Percentiles rank a stretch among this genome's conserved stretches.
Conservation (phyloP, 2,797 vertebrate genomes). For the Aldrovandia affinis region DNA sequence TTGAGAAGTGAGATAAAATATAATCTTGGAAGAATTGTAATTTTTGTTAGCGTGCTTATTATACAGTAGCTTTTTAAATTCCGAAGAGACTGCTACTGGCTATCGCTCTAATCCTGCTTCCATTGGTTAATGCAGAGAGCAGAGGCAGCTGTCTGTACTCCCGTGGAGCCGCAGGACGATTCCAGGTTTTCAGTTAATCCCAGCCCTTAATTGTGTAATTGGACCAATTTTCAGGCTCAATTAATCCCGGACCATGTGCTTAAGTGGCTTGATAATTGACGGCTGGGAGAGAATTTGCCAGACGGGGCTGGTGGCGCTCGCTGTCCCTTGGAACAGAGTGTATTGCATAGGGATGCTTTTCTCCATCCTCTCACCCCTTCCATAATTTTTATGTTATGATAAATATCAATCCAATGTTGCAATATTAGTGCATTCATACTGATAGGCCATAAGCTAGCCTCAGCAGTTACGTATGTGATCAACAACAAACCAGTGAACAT, state of each 20-base stretch:
- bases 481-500: no score
- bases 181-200: not conserved
- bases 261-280: not conserved
- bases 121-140: not conserved
- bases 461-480: no score
- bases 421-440: not conserved
- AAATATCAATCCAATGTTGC: not conserved
- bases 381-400: not conserved
- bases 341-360: not conserved
- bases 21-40: no score
- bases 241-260: not conserved
- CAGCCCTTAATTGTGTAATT: not conserved
- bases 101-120: not conserved
- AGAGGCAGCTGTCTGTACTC: not conserved
- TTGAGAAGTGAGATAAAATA: no score
- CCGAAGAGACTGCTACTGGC: no score
- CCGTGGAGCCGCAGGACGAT: not conserved
- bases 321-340: not conserved
- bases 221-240: constrained; percentile 7
- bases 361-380: not conserved
- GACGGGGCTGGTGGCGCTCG: not conserved
- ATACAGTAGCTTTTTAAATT: not conserved
- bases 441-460: not conserved
- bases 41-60: not conserved
- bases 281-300: not conserved